These are phyloP conservation scores for Meta bourneti DNA, from an alignment of 2,888 invertebrate genomes.

Conservation along the genomic window DNA sequence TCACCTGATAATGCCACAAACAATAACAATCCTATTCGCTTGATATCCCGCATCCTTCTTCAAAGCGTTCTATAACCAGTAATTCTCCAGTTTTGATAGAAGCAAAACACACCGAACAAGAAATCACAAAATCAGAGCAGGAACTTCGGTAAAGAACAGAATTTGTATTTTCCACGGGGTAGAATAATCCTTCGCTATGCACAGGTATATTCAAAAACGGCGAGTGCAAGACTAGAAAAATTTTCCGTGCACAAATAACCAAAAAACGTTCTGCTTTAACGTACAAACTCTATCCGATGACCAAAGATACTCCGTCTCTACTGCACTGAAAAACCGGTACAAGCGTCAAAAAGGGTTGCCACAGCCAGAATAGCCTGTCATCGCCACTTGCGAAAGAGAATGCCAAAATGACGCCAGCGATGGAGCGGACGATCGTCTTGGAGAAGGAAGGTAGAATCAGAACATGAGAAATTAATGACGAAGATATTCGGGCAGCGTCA, in stretches of 20 bases:
- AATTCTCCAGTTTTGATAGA: conserved; percentile 51
- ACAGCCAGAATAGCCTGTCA: conserved; percentile 33
- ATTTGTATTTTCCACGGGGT: neutral
- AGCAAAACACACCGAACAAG: conserved; percentile 39
- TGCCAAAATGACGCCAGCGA: conserved; percentile 48
- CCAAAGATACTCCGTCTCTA: conserved; percentile 16
- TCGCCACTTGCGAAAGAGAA: conserved; percentile 53
- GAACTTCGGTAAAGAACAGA: neutral
- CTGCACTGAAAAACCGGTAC: conserved; percentile 74
- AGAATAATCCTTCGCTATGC: conserved; percentile 54
- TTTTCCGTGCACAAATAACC: conserved; percentile 46
- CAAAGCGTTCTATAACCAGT: conserved; percentile 54
- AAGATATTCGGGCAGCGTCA: conserved; percentile 16
- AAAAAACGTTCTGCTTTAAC: conserved; percentile 49
- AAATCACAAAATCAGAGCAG: conserved; percentile 15
- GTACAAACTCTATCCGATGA: neutral
- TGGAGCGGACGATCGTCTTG: conserved; percentile 11
- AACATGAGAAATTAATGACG: conserved; percentile 39
- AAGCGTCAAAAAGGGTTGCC: conserved; percentile 68
- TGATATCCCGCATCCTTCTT: conserved; percentile 67
- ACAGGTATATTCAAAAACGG: conserved; percentile 42
- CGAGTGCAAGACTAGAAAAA: conserved; percentile 49
- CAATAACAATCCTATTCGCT: conserved; percentile 67
- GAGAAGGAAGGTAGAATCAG: conserved; percentile 13
- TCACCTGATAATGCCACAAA: conserved; percentile 66